Base-by-base conservation (phyloP, 1,140 invertebrate species). In the Formica exsecta region DNA sequence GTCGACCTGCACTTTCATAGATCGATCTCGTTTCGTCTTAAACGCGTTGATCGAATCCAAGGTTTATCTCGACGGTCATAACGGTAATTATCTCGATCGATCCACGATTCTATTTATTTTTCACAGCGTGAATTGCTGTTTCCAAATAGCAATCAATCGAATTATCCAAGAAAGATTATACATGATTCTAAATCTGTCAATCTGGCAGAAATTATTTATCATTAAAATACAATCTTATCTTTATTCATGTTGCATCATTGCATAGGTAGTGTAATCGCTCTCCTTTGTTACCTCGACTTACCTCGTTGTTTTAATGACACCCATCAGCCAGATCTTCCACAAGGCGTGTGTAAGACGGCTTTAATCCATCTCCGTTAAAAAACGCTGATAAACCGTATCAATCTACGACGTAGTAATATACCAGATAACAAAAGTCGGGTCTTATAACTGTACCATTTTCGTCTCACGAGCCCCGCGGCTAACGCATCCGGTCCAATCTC, bases 381-480 rank as follows among this genome's bases (percentile, higher is more conserved):
- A 80, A 32, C 36, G 25, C 54, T 25, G 59, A 79, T 79, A 61
- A 51, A 11, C 22, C 29, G 11, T 44, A 22, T 57, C 68, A 62
- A 73, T 83, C 41, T 62, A 19, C 36, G 32, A 48, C 22, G 16
- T 83, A 48, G 68, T 74, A 83, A 83, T 74, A 41, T 57, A 74
- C 54, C 73, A 74, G 38, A 74, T 74, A 62, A 83, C 68, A 48
- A 11, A 83, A 61, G 54, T 81, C 79, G 38, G 38, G 8, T 36
- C 61, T 83, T 74, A 62, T 54, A 83, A 8, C 16, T 38, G 38
- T 61, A 29, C 68, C 54, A 74, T 38, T 74, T 74, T 88, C 79
- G 75, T 51, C 68, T 79, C 71, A 86, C 77, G 29, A n/a, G 25
- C 73, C 74, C 44, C 44, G 83, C 61, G 73, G 83, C 73, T 64